Evolutionary conservation across 2,888 invertebrate genomes (phyloP), one percentile per base, ranked within the genome.

Genomic region (Mystacides longicornis): DNA sequence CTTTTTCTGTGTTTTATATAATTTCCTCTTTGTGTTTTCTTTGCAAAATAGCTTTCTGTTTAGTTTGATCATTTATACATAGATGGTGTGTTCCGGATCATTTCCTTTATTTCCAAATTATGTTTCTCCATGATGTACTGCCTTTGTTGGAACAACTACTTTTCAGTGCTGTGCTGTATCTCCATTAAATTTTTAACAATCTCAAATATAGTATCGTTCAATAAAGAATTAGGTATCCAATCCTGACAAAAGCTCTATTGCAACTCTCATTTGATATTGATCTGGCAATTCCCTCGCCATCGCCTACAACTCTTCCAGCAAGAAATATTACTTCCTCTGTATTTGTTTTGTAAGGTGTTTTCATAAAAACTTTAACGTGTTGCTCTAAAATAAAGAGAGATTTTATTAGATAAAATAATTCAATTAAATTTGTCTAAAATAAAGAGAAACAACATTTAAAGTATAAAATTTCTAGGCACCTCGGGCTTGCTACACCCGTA

Each of bases 141-240:
- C 59, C 95, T 78, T 68, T 93, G 88, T 67, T 93, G 90, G 67
- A 87, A 90, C 57, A 97, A 75, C 71, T 93, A 92, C 67, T 92
- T 92, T 68, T 97, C 97, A 0, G 95, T 95, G 3, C 94, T 89
- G 71, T 95, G 93, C 67, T 97, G 96, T 63, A 96, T 93, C 70
- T 97, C 96, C 82, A 92, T 89, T 23, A 97, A 73, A 2, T 93
- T 92, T 68, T 89, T 89, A 0, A 95, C 94, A 64, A 97, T 97
- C 75, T 95, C 92, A 72, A 94, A 96, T 27, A 96, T 87, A 1
- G 95, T 94, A 64, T 93, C 92, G 69, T 96, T 95, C 1, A 96
- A 73, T 4, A 97, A 76, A 57, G 91, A 89, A 70, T 92, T 92
- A 0, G 95, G n/a, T n/a, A n/a, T n/a, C 94, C 60, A 97, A 73